These are phyloP conservation scores for Eudasyphora cyanicolor DNA, from an alignment of 2,888 invertebrate species.

Conservation along the genomic window DNA sequence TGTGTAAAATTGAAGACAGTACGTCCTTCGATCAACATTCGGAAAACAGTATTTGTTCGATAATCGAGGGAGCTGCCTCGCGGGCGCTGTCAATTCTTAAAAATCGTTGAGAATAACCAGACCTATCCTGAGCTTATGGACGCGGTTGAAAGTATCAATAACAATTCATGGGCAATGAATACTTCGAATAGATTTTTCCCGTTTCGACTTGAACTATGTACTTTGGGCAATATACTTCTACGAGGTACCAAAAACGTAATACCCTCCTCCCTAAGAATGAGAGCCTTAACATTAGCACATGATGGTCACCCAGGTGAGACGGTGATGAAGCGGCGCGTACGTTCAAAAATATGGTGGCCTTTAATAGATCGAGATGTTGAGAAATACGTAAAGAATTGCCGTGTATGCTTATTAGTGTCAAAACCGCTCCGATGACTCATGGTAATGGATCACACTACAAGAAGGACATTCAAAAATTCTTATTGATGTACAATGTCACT, in stretches of 20 bases:
- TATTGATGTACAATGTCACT: too few relatives aligned
- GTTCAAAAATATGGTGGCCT: conserved; percentile 61
- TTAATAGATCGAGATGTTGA: conserved; percentile 52
- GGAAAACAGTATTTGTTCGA: not conserved
- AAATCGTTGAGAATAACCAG: conserved; percentile 29
- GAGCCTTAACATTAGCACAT: conserved; percentile 2
- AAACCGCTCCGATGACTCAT: conserved; percentile 50
- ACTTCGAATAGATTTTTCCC: conserved; percentile 30
- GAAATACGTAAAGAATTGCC: conserved; percentile 53
- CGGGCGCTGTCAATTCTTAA: conserved; percentile 16
- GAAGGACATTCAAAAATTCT: conserved; percentile 56
- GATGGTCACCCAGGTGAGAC: too few relatives aligned
- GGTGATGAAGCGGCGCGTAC: conserved; percentile 48
- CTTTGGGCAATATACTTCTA: conserved; percentile 45
- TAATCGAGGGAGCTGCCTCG: not conserved
- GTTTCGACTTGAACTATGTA: conserved; percentile 50
- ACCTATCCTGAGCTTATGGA: conserved; percentile 21
- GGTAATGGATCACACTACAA: conserved; percentile 47
- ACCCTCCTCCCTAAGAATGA: conserved; percentile 25
- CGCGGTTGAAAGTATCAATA: conserved; percentile 23
- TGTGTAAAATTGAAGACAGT: conserved; percentile 51
- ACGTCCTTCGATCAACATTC: not conserved
- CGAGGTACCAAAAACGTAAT: conserved; percentile 50
- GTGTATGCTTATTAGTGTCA: conserved; percentile 59
- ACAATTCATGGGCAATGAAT: conserved; percentile 2